phyloP scores from a whole-genome alignment of 2,113 vertebrate species.

The Zootoca vivipara region DNA sequence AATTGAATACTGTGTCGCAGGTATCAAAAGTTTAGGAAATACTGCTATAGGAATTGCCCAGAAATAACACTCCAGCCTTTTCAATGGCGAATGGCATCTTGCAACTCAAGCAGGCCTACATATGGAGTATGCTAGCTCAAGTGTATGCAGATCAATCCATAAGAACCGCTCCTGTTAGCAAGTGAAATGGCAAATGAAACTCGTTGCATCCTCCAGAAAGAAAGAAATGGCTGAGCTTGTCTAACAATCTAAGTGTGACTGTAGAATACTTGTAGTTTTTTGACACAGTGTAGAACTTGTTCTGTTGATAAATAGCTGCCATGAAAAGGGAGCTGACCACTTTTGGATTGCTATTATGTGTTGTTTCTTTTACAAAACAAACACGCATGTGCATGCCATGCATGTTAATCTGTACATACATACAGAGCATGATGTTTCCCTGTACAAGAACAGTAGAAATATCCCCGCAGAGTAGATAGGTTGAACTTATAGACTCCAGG shows the following conservation, averaged over 20 bases:
- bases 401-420: neutral
- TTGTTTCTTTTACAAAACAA: neutral
- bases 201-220: conserved; percentile 8
- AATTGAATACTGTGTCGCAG: neutral
- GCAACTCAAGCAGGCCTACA: neutral
- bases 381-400: neutral
- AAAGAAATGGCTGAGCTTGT: neutral
- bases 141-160: neutral
- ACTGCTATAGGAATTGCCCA: neutral
- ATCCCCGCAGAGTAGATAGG: neutral
- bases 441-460: neutral
- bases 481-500: too few relatives aligned
- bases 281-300: neutral
- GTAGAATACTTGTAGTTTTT: conserved; percentile 3
- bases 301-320: neutral
- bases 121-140: neutral
- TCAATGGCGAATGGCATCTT: neutral
- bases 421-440: neutral
- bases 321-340: neutral
- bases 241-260: neutral
- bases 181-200: conserved; percentile 21
- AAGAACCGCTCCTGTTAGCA: conserved; percentile 3
- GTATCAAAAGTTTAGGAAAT: neutral
- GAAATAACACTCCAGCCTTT: neutral
- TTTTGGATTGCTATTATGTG: neutral